Evolutionary conservation across 2,797 vertebrate species (phyloP).

Genomic region (Parauchenoglanis punctatus): DNA sequence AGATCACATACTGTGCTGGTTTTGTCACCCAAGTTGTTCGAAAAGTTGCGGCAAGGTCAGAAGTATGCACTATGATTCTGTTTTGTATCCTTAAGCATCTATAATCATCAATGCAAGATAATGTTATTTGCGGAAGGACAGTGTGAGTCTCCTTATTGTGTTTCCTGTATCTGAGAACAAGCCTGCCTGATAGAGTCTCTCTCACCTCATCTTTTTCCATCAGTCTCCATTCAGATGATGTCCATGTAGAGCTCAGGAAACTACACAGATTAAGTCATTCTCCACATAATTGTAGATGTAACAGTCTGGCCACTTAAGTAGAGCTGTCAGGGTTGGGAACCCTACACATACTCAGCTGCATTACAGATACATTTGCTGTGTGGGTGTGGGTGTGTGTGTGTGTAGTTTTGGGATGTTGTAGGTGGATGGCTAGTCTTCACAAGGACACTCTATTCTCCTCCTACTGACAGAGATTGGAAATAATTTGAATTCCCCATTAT

Average conservation of each 20-base stretch:
- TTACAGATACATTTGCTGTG: constrained; percentile 35
- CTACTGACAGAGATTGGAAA: constrained; percentile 36
- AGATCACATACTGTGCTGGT: not conserved
- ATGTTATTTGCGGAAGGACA: constrained; percentile 56
- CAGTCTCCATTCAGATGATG: constrained; percentile 46
- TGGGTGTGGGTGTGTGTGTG: constrained; percentile 15
- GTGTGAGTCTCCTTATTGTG: constrained; percentile 58
- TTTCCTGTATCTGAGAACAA: constrained; percentile 56
- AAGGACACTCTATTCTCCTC: constrained; percentile 51
- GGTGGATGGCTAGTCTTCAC: constrained; percentile 40
- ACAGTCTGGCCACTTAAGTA: constrained; percentile 25
- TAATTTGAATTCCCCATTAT: constrained; percentile 37
- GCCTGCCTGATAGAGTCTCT: constrained; percentile 46
- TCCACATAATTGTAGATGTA: constrained; percentile 29
- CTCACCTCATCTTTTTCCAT: constrained; percentile 44
- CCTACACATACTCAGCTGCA: constrained; percentile 34
- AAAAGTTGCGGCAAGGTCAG: constrained; percentile 26
- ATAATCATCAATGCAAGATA: constrained; percentile 19
- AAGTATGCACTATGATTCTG: constrained; percentile 16
- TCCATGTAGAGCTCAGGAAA: constrained; percentile 39
- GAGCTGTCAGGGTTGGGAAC: constrained; percentile 50
- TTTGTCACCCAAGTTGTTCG: constrained; percentile 20
- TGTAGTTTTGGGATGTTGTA: constrained; percentile 20
- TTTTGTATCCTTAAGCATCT: constrained; percentile 9
- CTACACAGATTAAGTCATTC: constrained; percentile 45